phyloP scores from a whole-genome alignment of 2,113 vertebrate genomes.

The Corvus hawaiiensis region DNA sequence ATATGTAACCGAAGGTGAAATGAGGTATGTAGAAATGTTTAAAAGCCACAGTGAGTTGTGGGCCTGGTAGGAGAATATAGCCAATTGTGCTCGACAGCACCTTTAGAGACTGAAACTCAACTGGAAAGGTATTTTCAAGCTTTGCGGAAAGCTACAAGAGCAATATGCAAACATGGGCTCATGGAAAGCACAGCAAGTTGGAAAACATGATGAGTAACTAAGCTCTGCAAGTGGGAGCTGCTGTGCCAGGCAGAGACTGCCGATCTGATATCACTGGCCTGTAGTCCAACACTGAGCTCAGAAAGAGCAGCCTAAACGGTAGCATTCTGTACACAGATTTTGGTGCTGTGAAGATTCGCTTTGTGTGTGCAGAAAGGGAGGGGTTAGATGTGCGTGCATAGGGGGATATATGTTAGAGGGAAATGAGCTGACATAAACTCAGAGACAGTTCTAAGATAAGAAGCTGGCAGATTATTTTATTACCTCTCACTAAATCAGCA shows the following conservation, averaged over 20 bases:
- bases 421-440: background rate
- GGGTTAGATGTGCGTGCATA: rapidly evolving
- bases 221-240: background rate
- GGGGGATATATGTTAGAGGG: background rate
- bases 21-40: background rate
- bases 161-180: background rate
- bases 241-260: background rate
- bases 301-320: background rate
- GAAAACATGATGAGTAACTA: background rate
- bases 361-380: background rate
- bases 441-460: background rate
- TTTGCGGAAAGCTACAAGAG: background rate
- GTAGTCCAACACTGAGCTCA: background rate
- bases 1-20: background rate
- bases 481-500: background rate
- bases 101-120: background rate
- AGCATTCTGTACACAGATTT: background rate
- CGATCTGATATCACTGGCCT: background rate
- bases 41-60: background rate
- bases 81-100: background rate
- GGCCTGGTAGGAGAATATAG: background rate
- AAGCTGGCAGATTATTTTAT: background rate
- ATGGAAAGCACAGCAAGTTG: background rate
- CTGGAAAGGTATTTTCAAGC: background rate
- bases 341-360: background rate